A percentile compares a stretch with the other conserved stretches of the same genome.
phyloP scores from a whole-genome alignment of 2,797 vertebrate genomes.

The Myotis planiceps region DNA sequence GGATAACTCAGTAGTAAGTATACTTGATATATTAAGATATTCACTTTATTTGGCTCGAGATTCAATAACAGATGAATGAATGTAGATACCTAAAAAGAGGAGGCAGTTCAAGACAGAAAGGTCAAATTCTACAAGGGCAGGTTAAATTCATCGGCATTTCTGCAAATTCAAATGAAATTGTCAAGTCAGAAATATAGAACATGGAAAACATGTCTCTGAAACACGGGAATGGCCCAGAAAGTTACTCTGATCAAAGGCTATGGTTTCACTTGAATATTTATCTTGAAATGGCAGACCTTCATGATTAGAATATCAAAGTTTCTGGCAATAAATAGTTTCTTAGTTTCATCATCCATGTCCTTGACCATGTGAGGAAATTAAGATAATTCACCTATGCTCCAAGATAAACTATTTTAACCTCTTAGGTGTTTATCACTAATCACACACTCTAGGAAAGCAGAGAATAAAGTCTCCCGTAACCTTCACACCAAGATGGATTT shows the following conservation, averaged over 20 bases:
- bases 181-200: neutral
- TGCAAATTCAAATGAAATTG: constrained; percentile 4
- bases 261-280: constrained; percentile 24
- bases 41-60: neutral
- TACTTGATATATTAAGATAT: constrained; percentile 29
- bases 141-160: neutral
- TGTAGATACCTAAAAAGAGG: neutral
- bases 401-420: neutral
- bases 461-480: neutral
- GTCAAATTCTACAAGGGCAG: neutral
- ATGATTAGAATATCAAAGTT: neutral
- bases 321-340: neutral
- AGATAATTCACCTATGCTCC: neutral
- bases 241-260: neutral
- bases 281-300: neutral
- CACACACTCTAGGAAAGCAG: neutral
- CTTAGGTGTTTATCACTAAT: neutral
- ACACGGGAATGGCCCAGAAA: neutral
- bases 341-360: neutral
- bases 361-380: neutral
- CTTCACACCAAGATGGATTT: neutral
- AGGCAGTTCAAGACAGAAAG: neutral
- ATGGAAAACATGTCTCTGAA: neutral
- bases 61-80: neutral
- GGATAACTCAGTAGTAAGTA: neutral